A percentile compares a stretch with the other conserved stretches of the same genome.
Conservation (phyloP, 2,888 invertebrate species). For the Deroplatys truncata region DNA sequence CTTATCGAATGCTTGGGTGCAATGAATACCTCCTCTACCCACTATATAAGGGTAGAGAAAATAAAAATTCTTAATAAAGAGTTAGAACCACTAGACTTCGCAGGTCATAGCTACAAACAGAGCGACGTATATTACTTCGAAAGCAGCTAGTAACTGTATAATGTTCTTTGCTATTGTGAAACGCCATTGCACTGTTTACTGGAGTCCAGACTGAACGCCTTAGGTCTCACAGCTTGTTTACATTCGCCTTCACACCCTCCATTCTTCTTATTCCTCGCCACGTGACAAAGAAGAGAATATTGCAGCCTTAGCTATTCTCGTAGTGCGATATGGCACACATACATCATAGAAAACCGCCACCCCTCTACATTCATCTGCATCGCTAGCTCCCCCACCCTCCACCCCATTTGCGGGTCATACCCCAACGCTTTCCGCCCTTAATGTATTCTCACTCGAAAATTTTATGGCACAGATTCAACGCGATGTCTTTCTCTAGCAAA, state of each 20-base stretch:
- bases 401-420: background rate
- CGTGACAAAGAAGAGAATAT: background rate
- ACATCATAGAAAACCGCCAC: background rate
- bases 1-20: too few relatives aligned
- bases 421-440: background rate
- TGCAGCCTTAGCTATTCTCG: background rate
- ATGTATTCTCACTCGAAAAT: background rate
- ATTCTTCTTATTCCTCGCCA: background rate
- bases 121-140: too few relatives aligned
- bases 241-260: background rate
- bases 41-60: too few relatives aligned
- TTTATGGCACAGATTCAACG: background rate
- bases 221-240: background rate
- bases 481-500: background rate
- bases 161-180: too few relatives aligned
- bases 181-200: background rate
- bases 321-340: background rate
- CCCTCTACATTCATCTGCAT: background rate
- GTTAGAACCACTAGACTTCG: too few relatives aligned
- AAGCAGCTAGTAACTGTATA: too few relatives aligned
- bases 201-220: background rate
- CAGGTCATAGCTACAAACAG: too few relatives aligned
- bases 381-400: background rate
- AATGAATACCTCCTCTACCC: too few relatives aligned
- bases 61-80: too few relatives aligned